Conservation (phyloP, 2,113 vertebrate species). For the Ploceus nigricollis region DNA sequence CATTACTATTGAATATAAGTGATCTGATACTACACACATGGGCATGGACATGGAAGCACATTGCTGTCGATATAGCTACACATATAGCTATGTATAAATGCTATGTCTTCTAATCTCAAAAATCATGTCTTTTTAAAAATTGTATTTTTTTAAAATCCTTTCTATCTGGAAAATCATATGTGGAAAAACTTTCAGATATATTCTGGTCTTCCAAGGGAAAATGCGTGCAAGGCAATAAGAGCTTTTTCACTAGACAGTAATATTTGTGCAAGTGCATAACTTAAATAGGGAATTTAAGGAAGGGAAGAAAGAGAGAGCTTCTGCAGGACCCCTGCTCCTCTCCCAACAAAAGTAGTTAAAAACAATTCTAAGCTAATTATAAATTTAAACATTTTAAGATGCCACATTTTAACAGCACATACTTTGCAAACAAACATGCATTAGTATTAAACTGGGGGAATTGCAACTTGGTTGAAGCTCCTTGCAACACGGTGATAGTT, state of each 20-base stretch:
- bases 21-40: fast-evolving
- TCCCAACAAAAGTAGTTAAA: background rate
- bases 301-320: background rate
- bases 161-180: background rate
- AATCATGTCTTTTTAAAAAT: background rate
- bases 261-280: background rate
- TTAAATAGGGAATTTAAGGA: background rate
- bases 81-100: background rate
- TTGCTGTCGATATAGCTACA: background rate
- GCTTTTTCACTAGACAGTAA: background rate
- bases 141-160: background rate
- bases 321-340: background rate
- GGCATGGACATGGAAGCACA: background rate
- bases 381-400: background rate
- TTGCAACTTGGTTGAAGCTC: background rate
- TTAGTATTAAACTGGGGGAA: background rate
- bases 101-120: background rate
- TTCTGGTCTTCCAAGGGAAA: background rate
- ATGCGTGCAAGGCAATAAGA: background rate
- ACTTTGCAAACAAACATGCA: background rate
- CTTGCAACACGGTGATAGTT: background rate
- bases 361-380: background rate
- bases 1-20: background rate
- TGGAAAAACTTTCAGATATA: background rate
- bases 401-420: background rate